phyloP scores from a whole-genome alignment of 2,797 vertebrate genomes.

The Miichthys miiuy region DNA sequence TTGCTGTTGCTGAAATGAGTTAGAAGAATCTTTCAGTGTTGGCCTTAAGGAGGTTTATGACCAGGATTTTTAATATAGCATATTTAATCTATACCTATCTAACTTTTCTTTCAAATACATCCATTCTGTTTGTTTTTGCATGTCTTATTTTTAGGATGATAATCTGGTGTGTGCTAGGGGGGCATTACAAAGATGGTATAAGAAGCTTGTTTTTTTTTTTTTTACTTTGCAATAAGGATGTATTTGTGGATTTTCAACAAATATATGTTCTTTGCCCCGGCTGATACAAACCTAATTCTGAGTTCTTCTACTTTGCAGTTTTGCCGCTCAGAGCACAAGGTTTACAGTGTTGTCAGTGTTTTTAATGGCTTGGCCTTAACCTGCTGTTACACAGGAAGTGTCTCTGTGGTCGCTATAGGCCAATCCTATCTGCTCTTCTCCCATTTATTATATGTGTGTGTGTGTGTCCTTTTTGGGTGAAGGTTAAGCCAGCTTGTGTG shows the following conservation, averaged over 20 bases:
- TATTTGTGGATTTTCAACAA: no score
- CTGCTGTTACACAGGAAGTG: slow-evolving; percentile 12
- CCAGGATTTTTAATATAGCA: background rate
- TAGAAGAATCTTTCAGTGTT: background rate
- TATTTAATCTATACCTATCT: background rate
- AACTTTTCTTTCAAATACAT: background rate
- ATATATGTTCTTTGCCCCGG: background rate
- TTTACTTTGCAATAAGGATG: background rate
- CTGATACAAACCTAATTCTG: background rate
- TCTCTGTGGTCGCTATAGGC: background rate
- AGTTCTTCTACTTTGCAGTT: background rate
- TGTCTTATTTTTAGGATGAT: background rate
- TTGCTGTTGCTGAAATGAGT: background rate
- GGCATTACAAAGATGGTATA: background rate
- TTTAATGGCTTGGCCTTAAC: slow-evolving; percentile 14
- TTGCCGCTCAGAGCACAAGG: background rate
- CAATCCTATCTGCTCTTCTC: slow-evolving; percentile 1
- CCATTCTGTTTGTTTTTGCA: no score
- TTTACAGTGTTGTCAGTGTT: background rate
- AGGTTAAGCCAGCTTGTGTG: slow-evolving; percentile 20
- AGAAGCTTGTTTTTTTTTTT: background rate
- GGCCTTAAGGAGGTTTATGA: background rate
- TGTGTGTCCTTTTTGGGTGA: slow-evolving; percentile 1
- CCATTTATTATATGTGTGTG: slow-evolving; percentile 4
- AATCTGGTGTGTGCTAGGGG: background rate